Conservation (phyloP, 64 coral and sea anemone species). For the Stichodactyla helianthus region DNA sequence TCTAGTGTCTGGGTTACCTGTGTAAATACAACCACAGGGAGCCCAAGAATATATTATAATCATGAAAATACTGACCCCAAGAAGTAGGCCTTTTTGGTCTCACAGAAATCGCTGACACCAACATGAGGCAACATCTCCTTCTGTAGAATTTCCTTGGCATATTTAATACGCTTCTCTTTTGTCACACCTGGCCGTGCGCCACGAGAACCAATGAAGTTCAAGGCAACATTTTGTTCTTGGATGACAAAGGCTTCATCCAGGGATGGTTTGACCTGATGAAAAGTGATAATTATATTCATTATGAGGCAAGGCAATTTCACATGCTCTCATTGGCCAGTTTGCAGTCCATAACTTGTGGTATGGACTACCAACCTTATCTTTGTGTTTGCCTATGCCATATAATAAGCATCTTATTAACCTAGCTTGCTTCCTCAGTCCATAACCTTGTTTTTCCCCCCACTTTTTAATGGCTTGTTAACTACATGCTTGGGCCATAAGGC, state of each 20-base stretch:
- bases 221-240: slow-evolving; percentile 88
- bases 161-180: slow-evolving; percentile 93
- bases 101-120: slow-evolving; percentile 99
- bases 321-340: no score
- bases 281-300: neutral
- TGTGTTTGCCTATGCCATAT: no score
- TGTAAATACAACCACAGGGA: no score
- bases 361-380: no score
- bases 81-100: slow-evolving; percentile 99
- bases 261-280: slow-evolving; percentile 79
- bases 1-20: neutral
- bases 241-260: slow-evolving; percentile 97
- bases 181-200: slow-evolving; percentile 94
- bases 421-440: no score
- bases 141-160: slow-evolving; percentile 96
- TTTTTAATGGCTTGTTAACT: no score
- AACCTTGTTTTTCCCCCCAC: no score
- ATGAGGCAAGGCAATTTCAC: no score
- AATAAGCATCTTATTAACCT: no score
- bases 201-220: slow-evolving; percentile 97
- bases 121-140: slow-evolving; percentile 99
- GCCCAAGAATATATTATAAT: neutral
- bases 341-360: no score
- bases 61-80: slow-evolving; percentile 56
- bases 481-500: no score